Evolutionary conservation across 2,113 vertebrate species (phyloP), one percentile per base, ranked within the genome.

Genomic region (Hyperoodon ampullatus): DNA sequence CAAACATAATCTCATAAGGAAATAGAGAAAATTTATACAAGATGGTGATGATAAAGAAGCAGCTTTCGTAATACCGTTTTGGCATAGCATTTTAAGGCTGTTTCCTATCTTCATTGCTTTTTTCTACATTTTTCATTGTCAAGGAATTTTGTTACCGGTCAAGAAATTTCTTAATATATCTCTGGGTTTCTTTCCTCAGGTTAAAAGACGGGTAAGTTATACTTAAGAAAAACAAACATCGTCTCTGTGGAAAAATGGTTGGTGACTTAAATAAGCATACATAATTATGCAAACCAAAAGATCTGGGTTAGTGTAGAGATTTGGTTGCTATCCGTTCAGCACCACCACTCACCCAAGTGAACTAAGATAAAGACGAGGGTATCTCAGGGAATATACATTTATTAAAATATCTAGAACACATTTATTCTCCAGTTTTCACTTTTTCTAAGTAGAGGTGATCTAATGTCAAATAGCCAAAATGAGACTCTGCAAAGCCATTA

Each of bases 271-370:
- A 33, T 10, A 30, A 5, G 14, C 61, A 55, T 19, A 1, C 33
- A 2, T 13, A 11, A 26, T 50, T 21, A 16, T 13, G 5, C 13
- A 44, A 85, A 84, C 0, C 4, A 18, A 50, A 42, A 30, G 30
- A 2, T 28, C 74, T 10, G 47, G 15, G 16, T 55, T 21, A 28
- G 12, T 19, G 47, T n/a, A 75, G 58, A 28, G 71, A 39, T 50
- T 30, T 10, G 87, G 97, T 95, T 93, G 98, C 98, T 98, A 95
- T 98, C 98, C 98, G 8, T 98, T 98, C 97, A 98, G 98, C 98
- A 98, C 98, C 98, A 98, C 94, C 26, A 1, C 28, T 66, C 33
- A 6, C 53, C 65, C 11, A 3, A 8, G 6, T 14, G 35, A 90
- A 78, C 8, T 11, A 60, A 75, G 53, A 58, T 47, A 77, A 94